Conservation (phyloP, 1,140 invertebrate species). For the Bombus pascuorum region DNA sequence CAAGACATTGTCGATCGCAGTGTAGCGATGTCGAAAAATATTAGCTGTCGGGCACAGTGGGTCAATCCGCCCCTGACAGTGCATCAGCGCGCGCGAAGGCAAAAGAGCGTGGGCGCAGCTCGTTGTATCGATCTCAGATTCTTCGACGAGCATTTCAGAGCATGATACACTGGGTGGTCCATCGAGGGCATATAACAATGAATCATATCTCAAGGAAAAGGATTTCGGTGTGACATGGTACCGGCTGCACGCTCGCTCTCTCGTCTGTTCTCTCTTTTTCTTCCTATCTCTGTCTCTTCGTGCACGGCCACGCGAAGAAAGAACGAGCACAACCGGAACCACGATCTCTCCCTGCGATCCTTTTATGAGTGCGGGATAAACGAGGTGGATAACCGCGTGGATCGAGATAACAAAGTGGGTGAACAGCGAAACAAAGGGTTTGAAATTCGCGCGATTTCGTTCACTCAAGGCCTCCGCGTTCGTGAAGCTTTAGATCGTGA, state of each 20-base stretch:
- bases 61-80: conserved; percentile 63
- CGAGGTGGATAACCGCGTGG: conserved; percentile 36
- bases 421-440: conserved; percentile 35
- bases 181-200: conserved; percentile 72
- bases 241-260: conserved; percentile 22
- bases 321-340: conserved; percentile 62
- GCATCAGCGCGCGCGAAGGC: conserved; percentile 55
- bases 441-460: conserved; percentile 21
- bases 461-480: neutral
- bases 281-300: neutral
- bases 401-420: conserved; percentile 42
- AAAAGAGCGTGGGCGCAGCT: conserved; percentile 75
- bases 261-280: neutral
- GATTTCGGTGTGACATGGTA: conserved; percentile 69
- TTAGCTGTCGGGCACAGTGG: conserved; percentile 51
- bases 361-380: conserved; percentile 56
- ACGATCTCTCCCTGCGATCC: conserved; percentile 39
- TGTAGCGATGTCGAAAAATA: conserved; percentile 30
- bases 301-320: conserved; percentile 31
- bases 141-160: conserved; percentile 76
- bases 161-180: conserved; percentile 79
- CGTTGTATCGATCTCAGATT: conserved; percentile 78
- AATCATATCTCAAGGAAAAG: conserved; percentile 74
- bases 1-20: conserved; percentile 28
- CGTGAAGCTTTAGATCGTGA: neutral